Evolutionary conservation across 1,140 invertebrate species (phyloP), one percentile per base, ranked within the genome.

Genomic region (Anastrepha ludens): DNA sequence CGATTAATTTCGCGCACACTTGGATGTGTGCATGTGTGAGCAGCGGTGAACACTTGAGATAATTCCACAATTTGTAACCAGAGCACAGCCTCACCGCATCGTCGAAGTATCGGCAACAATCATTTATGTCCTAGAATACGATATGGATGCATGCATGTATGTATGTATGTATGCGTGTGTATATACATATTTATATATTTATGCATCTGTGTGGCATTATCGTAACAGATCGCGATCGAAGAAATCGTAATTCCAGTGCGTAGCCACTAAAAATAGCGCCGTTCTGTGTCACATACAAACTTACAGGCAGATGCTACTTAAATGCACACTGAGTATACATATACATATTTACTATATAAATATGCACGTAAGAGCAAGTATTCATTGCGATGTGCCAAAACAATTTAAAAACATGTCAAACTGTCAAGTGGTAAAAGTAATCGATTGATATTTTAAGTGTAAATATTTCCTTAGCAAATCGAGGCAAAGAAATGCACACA

Each of bases 391-490:
- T 81, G 74, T 55, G 44, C 74, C 74, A 81, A 81, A 81, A 20
- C 74, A 81, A 55, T 81, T 81, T 81, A 47, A 55, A 81, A 81
- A 81, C 74, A 81, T 55, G 74, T 81, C 74, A 81, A 81, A 81
- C 74, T 81, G 74, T 81, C 47, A 81, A 81, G 74, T 81, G 74
- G 74, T 44, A 20, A 81, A 81, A 81, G 55, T 81, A 81, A 81
- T 81, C 74, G 74, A 81, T 81, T 44, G 74, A n/a, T 81, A 81
- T 55, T 58, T 81, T 55, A 55, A 81, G 74, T 81, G 74, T 55
- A 58, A 81, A 81, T 81, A 81, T 81, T 81, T 81, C 17, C 47
- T 81, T 81, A 81, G 74, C 47, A 20, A 81, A 81, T 81, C 74
- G 47, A 81, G 20, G 74, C 67, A 74, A 74, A 44, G 15, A 41